Base-by-base conservation (phyloP, 2,888 invertebrate genomes). In the Platycheirus albimanus region DNA sequence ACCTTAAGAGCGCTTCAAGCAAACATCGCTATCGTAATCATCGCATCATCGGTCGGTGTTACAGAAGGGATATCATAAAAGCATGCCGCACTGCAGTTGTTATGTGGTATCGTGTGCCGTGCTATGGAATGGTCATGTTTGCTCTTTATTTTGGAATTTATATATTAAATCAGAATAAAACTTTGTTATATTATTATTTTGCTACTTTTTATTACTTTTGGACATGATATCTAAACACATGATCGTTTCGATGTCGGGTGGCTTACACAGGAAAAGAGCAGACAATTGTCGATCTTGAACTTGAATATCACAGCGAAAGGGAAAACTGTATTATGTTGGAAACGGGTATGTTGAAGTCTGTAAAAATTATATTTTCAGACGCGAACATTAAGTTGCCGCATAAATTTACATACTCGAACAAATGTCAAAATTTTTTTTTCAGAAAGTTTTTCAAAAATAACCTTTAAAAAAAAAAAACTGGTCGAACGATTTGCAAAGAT, bases 151-250 rank as follows among this genome's bases (percentile, higher is more conserved):
- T 61, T 38, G 76, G 76, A 81, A 81, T 81, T 76, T 81, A 81
- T 81, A 81, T n/a, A 81, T 81, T 81, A 66, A 81, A 81, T 81
- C 80, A 76, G 52, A 58, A 63, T 30, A 36, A 66, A 58, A 70
- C 64, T 70, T 24, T 52, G 38, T 43, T 67, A 52, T 72, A 67
- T 61, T 79, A 79, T 79, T 74, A 72, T 74, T 74, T 63, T 43
- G 63, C 38, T 61, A 33, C 33, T 66, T 66, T 81, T 77, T 61
- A 71, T 81, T 66, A 41, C 66, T 33, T 51, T 33, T 24, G 15
- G 64, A 45, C 74, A 79, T 74, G 79, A 63, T 19, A n/a, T n/a
- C n/a, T n/a, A n/a, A n/a, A 71, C 38, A 54, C 54, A 79, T 33
- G 79, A 79, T 79, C 69, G 7, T 4, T 8, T 54, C 13, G 5